Base-by-base conservation (phyloP, 2,797 vertebrate genomes). In the Chaunax sp. region DNA sequence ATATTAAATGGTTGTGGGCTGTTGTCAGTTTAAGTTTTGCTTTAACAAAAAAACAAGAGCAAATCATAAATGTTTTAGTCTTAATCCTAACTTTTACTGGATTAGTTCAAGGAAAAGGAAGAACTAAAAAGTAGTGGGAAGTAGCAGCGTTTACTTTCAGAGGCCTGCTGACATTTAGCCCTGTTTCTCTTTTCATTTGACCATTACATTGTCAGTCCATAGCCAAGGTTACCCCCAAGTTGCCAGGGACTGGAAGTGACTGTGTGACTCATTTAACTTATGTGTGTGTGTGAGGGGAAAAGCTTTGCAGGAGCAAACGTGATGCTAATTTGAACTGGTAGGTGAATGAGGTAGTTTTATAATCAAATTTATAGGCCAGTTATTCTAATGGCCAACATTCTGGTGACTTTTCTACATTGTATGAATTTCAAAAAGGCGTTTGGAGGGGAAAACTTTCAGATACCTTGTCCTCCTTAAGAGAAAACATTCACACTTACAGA, bases 201-300 rank as follows among this genome's bases (percentile, higher is more conserved):
- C 74, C 45, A 72, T 84, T 87, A 82, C 53, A 83, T 64, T 64
- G 64, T 59, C 83, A 56, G 76, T 72, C 72, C 76, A 82, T 47
- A 67, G 64, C 77, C 80, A 85, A 74, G 76, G 84, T 82, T 84
- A 87, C 85, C 64, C n/a, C 63, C 51, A 37, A 59, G 86, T 82
- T 88, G 72, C 81, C 81, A 76, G 79, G 78, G 80, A 78, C 68
- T 28, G 54, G 57, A 59, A 75, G 61, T 35, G 62, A 70, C 70
- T 70, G 67, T 72, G 80, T 80, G 84, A 86, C 62, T 69, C 23
- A 70, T 54, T 75, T 65, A 81, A 83, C 87, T 85, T 72, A 86
- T 84, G 35, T 61, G 63, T 30, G 61, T 26, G 63, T 30, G 61
- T 26, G 61, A 58, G 58, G 28, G 45, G 44, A 55, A 77, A 85